These are phyloP conservation scores for Sycophila texana DNA, from an alignment of 2,888 invertebrate species.

Conservation along the genomic window DNA sequence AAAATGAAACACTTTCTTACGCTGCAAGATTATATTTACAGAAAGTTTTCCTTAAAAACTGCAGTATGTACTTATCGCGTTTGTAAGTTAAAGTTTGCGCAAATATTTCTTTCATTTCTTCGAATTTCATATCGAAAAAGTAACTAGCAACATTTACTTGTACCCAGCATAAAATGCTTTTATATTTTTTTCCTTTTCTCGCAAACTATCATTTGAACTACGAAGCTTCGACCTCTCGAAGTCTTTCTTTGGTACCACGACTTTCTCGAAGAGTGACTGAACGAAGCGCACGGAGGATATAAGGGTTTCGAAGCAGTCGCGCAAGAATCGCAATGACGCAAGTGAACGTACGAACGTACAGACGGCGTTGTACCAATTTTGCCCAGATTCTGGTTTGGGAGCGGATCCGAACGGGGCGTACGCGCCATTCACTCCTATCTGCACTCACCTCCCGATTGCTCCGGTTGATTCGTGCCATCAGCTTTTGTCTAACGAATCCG, in stretches of 20 bases:
- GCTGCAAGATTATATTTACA: too few relatives aligned
- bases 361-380: slow-evolving; percentile 7
- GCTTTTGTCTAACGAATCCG: background rate
- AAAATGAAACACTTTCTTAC: too few relatives aligned
- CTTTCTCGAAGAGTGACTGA: background rate
- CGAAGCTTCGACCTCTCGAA: background rate
- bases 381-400: slow-evolving; percentile 13
- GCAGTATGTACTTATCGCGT: too few relatives aligned
- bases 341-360: background rate
- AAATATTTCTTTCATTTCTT: too few relatives aligned
- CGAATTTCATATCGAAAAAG: too few relatives aligned
- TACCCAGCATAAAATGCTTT: too few relatives aligned
- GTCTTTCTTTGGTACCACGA: background rate
- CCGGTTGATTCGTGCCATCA: background rate
- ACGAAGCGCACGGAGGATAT: slow-evolving; percentile 6
- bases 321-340: background rate
- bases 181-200: too few relatives aligned
- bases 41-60: too few relatives aligned
- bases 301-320: slow-evolving; percentile 15
- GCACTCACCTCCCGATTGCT: background rate
- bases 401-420: slow-evolving; percentile 11
- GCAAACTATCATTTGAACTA: too few relatives aligned
- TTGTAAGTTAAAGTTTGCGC: too few relatives aligned
- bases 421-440: background rate
- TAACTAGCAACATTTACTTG: too few relatives aligned